Evolutionary conservation across 2,797 vertebrate species (phyloP).

Genomic region (Peromyscus eremicus): DNA sequence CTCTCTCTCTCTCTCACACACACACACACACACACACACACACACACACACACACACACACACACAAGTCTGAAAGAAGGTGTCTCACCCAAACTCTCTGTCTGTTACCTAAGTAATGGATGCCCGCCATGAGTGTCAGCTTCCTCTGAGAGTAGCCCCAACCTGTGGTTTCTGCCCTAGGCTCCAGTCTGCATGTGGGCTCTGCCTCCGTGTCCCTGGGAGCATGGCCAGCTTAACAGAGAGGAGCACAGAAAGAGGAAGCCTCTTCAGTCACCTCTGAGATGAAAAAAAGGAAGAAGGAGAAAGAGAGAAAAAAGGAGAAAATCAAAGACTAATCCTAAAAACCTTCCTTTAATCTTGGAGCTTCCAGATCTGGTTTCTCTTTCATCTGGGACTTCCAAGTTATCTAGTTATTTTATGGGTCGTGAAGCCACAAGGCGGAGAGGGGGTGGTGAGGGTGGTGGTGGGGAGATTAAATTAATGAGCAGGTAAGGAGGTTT

Average conservation of each 20-base stretch:
- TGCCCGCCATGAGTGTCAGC: neutral
- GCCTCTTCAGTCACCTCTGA: constrained; percentile 63
- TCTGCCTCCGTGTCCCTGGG: neutral
- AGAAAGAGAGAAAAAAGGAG: constrained; percentile 31
- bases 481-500: constrained; percentile 89
- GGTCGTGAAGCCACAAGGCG: constrained; percentile 78
- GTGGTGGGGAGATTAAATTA: constrained; percentile 85
- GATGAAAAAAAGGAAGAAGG: constrained; percentile 62
- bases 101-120: neutral
- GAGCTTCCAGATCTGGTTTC: constrained; percentile 83
- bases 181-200: neutral
- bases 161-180: neutral
- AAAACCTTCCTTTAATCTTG: constrained; percentile 89
- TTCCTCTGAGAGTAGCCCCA: neutral
- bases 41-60: neutral
- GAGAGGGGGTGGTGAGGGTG: constrained; percentile 70
- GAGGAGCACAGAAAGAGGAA: constrained; percentile 26
- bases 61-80: neutral
- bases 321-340: constrained; percentile 87
- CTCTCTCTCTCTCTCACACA: neutral
- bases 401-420: constrained; percentile 83
- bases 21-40: too few relatives aligned
- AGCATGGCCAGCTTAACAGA: constrained; percentile 7
- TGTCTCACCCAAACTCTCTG: neutral
- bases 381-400: constrained; percentile 89